These are phyloP conservation scores for Drosophila ogumai DNA, from an alignment of 1,140 invertebrate species.

Conservation along the genomic window DNA sequence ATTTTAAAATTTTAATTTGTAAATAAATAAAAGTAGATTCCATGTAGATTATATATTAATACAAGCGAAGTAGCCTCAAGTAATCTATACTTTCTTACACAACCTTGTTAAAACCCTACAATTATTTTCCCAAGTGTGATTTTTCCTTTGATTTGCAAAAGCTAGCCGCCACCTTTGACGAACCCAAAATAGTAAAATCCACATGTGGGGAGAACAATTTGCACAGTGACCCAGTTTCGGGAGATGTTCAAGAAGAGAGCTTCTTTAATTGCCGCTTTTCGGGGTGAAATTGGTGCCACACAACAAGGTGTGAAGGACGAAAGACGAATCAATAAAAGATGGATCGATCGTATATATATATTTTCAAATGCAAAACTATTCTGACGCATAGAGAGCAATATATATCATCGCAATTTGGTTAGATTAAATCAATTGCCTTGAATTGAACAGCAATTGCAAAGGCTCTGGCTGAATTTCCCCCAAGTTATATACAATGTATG, in stretches of 20 bases:
- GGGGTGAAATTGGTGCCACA: conserved; percentile 8
- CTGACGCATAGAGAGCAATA: neutral
- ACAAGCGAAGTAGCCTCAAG: too few species aligned
- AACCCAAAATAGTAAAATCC: conserved; percentile 6
- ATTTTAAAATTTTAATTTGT: too few species aligned
- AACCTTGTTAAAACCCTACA: neutral
- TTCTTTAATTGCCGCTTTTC: conserved; percentile 24
- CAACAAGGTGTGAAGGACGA: conserved; percentile 44
- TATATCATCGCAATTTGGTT: conserved; percentile 9
- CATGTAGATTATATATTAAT: too few species aligned
- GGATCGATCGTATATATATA: neutral
- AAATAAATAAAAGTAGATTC: too few species aligned
- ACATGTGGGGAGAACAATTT: conserved; percentile 16
- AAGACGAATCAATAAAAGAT: conserved; percentile 34
- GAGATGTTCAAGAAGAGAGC: neutral
- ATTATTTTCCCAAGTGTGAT: conserved; percentile 1
- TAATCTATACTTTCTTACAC: too few species aligned
- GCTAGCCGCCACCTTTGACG: conserved; percentile 29
- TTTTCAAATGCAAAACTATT: conserved; percentile 8
- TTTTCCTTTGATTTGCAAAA: neutral
- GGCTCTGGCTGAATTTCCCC: neutral
- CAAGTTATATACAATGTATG: neutral
- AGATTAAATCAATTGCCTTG: conserved; percentile 13
- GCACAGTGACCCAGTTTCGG: conserved; percentile 41
- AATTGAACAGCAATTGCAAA: conserved; percentile 4